These are phyloP conservation scores for Mormyrus proboscirostris DNA, from an alignment of 2,797 vertebrate genomes.

Conservation along the genomic window DNA sequence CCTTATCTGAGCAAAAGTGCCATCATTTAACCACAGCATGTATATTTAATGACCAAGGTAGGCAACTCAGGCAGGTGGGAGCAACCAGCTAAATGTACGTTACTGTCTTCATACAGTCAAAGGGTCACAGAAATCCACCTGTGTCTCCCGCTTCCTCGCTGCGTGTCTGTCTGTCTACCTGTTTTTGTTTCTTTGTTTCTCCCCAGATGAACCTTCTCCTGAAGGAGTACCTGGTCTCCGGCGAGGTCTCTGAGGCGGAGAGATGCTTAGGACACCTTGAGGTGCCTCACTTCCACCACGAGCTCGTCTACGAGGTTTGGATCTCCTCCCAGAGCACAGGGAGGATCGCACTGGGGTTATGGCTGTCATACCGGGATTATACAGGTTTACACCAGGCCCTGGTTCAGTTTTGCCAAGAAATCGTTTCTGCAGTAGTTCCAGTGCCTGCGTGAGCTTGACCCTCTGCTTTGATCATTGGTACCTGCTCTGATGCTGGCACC, in stretches of 20 bases:
- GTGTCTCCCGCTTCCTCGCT: background rate
- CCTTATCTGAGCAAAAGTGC: background rate
- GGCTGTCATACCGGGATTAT: background rate
- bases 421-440: background rate
- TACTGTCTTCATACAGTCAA: background rate
- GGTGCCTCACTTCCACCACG: conserved; percentile 85
- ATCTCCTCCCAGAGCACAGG: background rate
- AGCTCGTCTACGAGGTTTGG: conserved; percentile 78
- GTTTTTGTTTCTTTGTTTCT: background rate
- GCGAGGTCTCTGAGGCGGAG: conserved; percentile 69
- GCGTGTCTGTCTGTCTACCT: background rate
- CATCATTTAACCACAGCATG: background rate
- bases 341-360: background rate
- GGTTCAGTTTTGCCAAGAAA: background rate
- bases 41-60: background rate
- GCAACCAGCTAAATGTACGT: background rate
- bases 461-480: background rate
- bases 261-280: conserved; percentile 74
- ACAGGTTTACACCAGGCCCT: background rate
- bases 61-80: background rate
- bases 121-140: background rate
- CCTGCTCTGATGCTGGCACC: background rate
- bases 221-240: conserved; percentile 75
- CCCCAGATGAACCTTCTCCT: conserved; percentile 79
- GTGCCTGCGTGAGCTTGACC: background rate